Percentiles rank a stretch among this genome's conserved stretches.
phyloP scores from a whole-genome alignment of 2,797 vertebrate species.

The Hoplostethus mediterraneus region DNA sequence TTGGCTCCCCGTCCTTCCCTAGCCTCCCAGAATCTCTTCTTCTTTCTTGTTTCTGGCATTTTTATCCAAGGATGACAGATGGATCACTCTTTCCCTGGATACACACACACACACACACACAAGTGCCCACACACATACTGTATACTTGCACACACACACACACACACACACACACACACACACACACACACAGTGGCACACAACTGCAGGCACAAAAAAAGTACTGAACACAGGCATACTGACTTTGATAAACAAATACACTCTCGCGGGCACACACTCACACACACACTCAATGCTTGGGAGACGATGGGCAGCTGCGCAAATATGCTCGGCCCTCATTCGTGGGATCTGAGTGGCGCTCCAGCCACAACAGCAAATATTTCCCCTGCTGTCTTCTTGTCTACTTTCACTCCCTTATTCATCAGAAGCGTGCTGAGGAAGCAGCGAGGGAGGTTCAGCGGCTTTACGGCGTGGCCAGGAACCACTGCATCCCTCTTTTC shows the following conservation, averaged over 20 bases:
- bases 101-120: slow-evolving; percentile 55
- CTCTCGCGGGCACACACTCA: slow-evolving; percentile 71
- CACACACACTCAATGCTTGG: slow-evolving; percentile 63
- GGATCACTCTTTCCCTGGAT: slow-evolving; percentile 79
- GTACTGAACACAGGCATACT: slow-evolving; percentile 67
- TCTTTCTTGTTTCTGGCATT: slow-evolving; percentile 79
- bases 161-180: slow-evolving; percentile 51
- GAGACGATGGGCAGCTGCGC: slow-evolving; percentile 77
- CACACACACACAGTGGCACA: slow-evolving; percentile 57
- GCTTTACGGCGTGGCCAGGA: slow-evolving; percentile 44
- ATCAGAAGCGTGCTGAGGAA: slow-evolving; percentile 64
- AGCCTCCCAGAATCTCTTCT: slow-evolving; percentile 68
- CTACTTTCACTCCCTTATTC: slow-evolving; percentile 72
- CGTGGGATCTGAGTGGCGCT: slow-evolving; percentile 72
- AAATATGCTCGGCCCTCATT: slow-evolving; percentile 79
- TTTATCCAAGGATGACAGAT: slow-evolving; percentile 81
- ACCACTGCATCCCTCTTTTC: slow-evolving; percentile 44
- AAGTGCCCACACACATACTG: slow-evolving; percentile 11
- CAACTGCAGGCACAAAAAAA: slow-evolving; percentile 69
- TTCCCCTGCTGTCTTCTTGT: slow-evolving; percentile 80
- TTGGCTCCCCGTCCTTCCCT: slow-evolving; percentile 58
- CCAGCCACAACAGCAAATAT: slow-evolving; percentile 82
- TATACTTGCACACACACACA: slow-evolving; percentile 21
- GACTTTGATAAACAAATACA: slow-evolving; percentile 80
- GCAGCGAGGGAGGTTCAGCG: slow-evolving; percentile 59